These are phyloP conservation scores for Sphyrna mokarran DNA, from an alignment of 2,113 vertebrate species.

Conservation along the genomic window DNA sequence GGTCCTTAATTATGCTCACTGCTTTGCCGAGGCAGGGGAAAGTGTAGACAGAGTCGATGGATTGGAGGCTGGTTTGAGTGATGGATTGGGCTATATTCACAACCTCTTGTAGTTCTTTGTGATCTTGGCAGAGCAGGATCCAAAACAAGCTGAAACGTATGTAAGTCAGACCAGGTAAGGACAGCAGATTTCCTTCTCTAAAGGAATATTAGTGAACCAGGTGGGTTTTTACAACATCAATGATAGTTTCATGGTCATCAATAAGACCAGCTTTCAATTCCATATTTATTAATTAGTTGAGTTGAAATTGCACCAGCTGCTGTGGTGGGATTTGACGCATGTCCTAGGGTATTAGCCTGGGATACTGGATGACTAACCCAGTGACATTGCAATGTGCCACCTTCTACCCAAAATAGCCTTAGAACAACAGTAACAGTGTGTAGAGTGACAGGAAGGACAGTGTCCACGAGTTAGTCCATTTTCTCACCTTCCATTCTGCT, in stretches of 20 bases:
- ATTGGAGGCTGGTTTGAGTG: too few relatives aligned
- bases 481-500: background rate
- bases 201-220: background rate
- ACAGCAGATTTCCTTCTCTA: background rate
- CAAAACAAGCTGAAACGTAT: too few relatives aligned
- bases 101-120: too few relatives aligned
- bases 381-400: too few relatives aligned
- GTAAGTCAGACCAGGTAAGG: background rate
- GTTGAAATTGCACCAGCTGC: background rate
- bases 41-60: too few relatives aligned
- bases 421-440: background rate
- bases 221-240: background rate
- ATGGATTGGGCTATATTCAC: too few relatives aligned
- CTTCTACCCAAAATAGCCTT: background rate
- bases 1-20: too few relatives aligned
- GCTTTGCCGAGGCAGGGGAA: too few relatives aligned
- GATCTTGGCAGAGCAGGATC: too few relatives aligned
- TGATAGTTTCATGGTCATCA: background rate
- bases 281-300: background rate
- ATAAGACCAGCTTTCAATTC: background rate
- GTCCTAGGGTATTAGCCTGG: background rate
- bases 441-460: background rate
- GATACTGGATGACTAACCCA: background rate
- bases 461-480: background rate
- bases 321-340: background rate